Evolutionary conservation across 2,797 vertebrate genomes (phyloP), one percentile per base, ranked within the genome.

Genomic region (Pitangus sulphuratus): DNA sequence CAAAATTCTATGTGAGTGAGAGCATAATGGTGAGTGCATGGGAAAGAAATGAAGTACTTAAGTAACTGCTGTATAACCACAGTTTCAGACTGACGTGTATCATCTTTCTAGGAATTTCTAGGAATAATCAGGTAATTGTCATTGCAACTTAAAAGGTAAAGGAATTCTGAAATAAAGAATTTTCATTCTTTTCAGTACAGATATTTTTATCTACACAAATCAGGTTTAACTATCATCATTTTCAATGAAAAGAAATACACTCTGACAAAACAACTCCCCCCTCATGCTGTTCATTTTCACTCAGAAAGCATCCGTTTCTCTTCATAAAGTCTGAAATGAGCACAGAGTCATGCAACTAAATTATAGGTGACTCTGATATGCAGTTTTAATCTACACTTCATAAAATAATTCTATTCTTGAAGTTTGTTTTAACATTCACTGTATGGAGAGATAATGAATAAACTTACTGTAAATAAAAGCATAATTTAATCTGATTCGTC

Each of bases 311-410:
- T 42, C 10, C 3, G 26, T 76, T 82, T 66, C 50, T 84, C 19
- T 56, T 72, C 37, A 20, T 8, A 42, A 44, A 47, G 13, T 39
- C 22, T 61, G 42, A 87, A 80, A 31, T 53, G 12, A 57, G 8
- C 33, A 61, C 0, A 2, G 19, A 62, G 26, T 35, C 39, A 44
- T 0, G 0, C 35, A 85, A 66, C 22, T 50, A 31, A 85, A 48
- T 30, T 57, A 24, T 7, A 47, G 11, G 20, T 77, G 12, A 47
- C 25, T 21, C 39, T 12, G 64, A 28, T 31, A n/a, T 6, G 28
- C 6, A 68, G 40, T 30, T 90, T 79, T 77, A 72, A 69, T n/a
- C 12, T 57, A 12, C 8, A 10, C 3, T 77, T 83, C 18, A 21
- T 31, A 90, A 72, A 61, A 56, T 0, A 68, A 74, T 74, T 3